Base-by-base conservation (phyloP, 1,140 invertebrate species). In the Drosophila jambulina region DNA sequence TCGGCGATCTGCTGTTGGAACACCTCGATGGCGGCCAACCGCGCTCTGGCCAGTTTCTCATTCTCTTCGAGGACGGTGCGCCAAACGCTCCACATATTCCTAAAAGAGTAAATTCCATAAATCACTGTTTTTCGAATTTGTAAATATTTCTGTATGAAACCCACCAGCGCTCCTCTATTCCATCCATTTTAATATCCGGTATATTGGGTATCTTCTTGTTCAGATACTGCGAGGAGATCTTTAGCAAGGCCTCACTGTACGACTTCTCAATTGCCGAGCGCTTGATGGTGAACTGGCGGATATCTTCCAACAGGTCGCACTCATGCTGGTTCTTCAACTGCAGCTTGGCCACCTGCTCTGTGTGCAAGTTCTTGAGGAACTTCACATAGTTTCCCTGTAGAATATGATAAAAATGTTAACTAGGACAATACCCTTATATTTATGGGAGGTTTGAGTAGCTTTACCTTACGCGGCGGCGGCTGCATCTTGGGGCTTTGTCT, bases 21-120 rank as follows among this genome's bases (percentile, higher is more conserved):
- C 21, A 98, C 96, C 94, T 99, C 98, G 17, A 98, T 96, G 8
- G 98, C 98, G 1, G 98, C 97, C 23, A 99, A 93, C 34, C 98
- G 94, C 7, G 97, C 97, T 75, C 97, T 96, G 2, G 97, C 97
- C 78, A 99, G 93, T 91, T 98, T 98, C 90, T 99, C 98, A 90
- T 98, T 98, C 93, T 99, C 98, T 92, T 99, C 98, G 71, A 99
- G 93, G 0, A 99, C 97, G 0, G 97, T 97, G 75, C 97, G 95
- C 98, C 98, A 99, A 17, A 99, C 97, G 79, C 97, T 98, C 96
- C 97, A 98, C 95, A 99, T 98, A 86, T 99, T 99, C 96, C 98
- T 99, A 15, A 8, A 48, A 4, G 19, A 1, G 21, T 7, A 7
- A 27, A 38, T 19, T 13, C 0, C 1, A 19, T 12, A 1, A 34